A percentile compares a stretch with the other conserved stretches of the same genome.
These are phyloP conservation scores for Mormyrus iriodes DNA, from an alignment of 2,113 vertebrate genomes.

Conservation along the genomic window DNA sequence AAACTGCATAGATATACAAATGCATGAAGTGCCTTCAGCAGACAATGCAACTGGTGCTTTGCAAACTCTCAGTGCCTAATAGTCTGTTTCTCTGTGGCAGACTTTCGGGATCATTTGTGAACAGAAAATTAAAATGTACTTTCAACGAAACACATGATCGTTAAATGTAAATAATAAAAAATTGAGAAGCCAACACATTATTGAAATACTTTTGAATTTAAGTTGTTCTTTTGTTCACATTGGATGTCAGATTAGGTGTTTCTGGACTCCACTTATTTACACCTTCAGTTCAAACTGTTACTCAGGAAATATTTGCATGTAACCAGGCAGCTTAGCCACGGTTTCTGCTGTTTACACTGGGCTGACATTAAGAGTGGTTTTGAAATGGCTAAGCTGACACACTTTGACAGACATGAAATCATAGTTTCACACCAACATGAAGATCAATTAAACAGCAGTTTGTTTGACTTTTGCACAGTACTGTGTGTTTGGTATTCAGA, in stretches of 20 bases:
- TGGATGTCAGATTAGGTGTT: neutral
- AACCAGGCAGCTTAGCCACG: neutral
- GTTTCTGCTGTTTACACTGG: too few relatives aligned
- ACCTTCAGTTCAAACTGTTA: neutral
- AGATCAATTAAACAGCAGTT: neutral
- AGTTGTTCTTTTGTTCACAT: neutral
- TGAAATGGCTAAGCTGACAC: neutral
- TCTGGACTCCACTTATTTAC: neutral
- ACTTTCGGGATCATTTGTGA: neutral
- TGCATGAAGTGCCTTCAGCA: neutral
- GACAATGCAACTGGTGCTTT: neutral
- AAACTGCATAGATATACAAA: neutral
- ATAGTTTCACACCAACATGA: neutral
- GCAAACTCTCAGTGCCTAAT: neutral
- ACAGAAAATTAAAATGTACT: neutral
- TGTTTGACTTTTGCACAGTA: neutral
- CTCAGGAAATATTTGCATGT: neutral
- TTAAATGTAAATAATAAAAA: neutral
- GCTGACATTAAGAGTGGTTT: neutral
- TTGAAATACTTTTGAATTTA: neutral
- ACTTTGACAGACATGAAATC: neutral
- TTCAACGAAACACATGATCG: neutral
- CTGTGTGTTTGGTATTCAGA: neutral
- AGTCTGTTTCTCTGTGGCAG: neutral
- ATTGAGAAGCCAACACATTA: neutral